phyloP scores from a whole-genome alignment of 2,888 invertebrate genomes.

The Eristalis pertinax region DNA sequence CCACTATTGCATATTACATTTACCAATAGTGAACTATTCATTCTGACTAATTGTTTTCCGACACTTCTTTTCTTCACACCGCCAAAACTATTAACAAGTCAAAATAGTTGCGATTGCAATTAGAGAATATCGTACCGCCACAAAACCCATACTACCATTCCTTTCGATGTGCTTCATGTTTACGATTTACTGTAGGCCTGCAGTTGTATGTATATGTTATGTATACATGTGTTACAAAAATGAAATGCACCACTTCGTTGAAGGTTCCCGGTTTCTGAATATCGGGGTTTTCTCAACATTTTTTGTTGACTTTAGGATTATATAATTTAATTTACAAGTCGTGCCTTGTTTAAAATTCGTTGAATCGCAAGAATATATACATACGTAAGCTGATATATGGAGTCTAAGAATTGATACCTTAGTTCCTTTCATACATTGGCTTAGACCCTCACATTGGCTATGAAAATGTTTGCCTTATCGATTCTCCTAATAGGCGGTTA shows the following conservation, averaged over 20 bases:
- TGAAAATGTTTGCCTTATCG: too few relatives aligned
- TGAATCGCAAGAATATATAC: background rate
- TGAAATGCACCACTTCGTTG: conserved; percentile 15
- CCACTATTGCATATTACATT: background rate
- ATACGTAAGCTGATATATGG: background rate
- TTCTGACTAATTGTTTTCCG: conserved; percentile 8
- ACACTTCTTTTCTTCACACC: background rate
- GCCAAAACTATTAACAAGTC: conserved; percentile 25
- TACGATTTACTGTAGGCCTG: background rate
- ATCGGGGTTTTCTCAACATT: conserved; percentile 49
- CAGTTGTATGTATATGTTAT: background rate
- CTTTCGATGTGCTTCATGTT: background rate
- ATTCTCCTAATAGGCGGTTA: background rate
- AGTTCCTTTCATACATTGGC: background rate
- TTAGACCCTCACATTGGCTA: background rate
- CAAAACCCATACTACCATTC: background rate
- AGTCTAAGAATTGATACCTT: background rate
- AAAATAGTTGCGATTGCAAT: conserved; percentile 18
- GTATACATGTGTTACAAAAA: background rate
- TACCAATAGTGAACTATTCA: background rate
- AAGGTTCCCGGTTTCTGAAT: conserved; percentile 37
- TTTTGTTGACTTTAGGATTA: conserved; percentile 39
- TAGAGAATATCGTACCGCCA: background rate
- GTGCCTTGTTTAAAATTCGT: background rate
- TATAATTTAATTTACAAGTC: conserved; percentile 18